Evolutionary conservation across 1,140 invertebrate species (phyloP).

Genomic region (Drosophila sp.): DNA sequence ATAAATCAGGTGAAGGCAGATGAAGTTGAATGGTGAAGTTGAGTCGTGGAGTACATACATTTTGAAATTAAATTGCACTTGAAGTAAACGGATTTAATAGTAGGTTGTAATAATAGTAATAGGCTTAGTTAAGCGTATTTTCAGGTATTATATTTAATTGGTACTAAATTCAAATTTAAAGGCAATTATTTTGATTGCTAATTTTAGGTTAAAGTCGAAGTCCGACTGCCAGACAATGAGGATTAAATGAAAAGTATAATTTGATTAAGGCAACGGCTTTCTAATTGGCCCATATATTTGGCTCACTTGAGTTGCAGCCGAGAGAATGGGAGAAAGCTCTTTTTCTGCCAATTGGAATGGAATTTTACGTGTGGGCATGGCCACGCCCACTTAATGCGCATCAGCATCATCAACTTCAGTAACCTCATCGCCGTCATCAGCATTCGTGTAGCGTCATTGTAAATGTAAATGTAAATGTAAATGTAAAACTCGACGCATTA

Average conservation of each 20-base stretch:
- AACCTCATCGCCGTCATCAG: constrained; percentile 2
- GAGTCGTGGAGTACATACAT: too few relatives aligned
- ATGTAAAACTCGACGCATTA: constrained; percentile 73
- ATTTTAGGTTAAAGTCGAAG: constrained; percentile 53
- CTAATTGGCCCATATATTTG: constrained; percentile 18
- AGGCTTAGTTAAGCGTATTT: background rate
- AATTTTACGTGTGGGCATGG: constrained; percentile 19
- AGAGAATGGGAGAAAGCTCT: background rate
- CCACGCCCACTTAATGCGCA: constrained; percentile 67
- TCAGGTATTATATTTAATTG: background rate
- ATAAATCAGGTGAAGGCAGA: too few relatives aligned
- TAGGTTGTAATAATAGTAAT: too few relatives aligned
- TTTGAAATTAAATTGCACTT: too few relatives aligned
- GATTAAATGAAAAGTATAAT: constrained; percentile 71
- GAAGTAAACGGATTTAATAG: too few relatives aligned
- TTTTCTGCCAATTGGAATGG: constrained; percentile 7
- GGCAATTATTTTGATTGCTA: constrained; percentile 18
- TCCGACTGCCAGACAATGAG: constrained; percentile 51
- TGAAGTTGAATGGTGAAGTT: too few relatives aligned
- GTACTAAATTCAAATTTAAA: background rate
- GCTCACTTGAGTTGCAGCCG: background rate
- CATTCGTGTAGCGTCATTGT: constrained; percentile 57
- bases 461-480: constrained; percentile 74
- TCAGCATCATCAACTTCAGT: constrained; percentile 29
- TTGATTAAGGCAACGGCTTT: constrained; percentile 64